phyloP scores from a whole-genome alignment of 1,140 invertebrate genomes.

The Sesamia nonagrioides region DNA sequence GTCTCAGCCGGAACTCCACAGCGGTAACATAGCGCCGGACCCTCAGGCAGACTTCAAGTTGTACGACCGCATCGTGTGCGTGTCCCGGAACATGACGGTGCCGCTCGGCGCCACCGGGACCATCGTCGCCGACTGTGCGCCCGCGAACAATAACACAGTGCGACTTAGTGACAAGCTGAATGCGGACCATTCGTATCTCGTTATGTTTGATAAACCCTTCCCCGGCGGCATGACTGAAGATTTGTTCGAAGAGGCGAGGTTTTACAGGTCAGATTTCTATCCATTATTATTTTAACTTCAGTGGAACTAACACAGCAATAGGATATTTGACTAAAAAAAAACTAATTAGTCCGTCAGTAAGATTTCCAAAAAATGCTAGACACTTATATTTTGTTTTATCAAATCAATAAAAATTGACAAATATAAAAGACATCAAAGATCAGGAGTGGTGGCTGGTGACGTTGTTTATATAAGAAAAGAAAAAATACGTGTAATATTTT shows the following conservation, averaged over 20 bases:
- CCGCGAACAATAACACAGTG: conserved; percentile 82
- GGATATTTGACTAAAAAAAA: too few species aligned
- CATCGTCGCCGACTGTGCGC: conserved; percentile 90
- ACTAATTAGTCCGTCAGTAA: too few species aligned
- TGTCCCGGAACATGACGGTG: conserved; percentile 91
- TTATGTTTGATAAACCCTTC: conserved; percentile 94
- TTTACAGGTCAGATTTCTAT: conserved; percentile 66
- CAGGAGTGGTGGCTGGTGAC: too few species aligned
- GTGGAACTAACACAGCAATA: too few species aligned
- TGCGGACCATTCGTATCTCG: conserved; percentile 89
- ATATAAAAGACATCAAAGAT: too few species aligned
- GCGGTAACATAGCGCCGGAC: conserved; percentile 90
- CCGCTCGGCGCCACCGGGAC: conserved; percentile 95
- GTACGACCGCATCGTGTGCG: conserved; percentile 95
- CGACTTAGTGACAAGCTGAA: conserved; percentile 80
- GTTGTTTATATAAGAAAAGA: too few species aligned
- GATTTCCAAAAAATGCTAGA: too few species aligned
- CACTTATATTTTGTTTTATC: too few species aligned
- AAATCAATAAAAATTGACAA: too few species aligned
- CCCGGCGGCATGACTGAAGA: conserved; percentile 89
- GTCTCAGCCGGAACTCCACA: conserved; percentile 85
- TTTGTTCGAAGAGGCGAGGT: conserved; percentile 85
- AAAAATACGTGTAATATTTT: too few species aligned
- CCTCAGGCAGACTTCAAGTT: conserved; percentile 89
- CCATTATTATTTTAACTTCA: neutral